Evolutionary conservation across 2,888 invertebrate species (phyloP).

Genomic region (Panzeria rudis): DNA sequence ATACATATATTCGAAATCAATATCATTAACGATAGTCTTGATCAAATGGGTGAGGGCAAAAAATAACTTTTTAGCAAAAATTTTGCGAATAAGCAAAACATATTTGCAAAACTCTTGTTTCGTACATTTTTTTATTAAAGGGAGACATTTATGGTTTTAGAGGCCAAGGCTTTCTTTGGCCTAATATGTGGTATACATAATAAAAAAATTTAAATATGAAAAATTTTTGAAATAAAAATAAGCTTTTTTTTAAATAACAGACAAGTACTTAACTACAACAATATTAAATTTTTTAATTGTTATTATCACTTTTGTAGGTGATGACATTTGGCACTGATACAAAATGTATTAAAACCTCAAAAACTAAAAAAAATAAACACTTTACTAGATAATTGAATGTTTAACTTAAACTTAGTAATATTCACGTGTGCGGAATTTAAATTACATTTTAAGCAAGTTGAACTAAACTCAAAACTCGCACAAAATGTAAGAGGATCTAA

Average conservation of each 20-base stretch:
- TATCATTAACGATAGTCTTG: too few species aligned
- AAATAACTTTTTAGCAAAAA: too few species aligned
- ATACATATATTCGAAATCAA: too few species aligned
- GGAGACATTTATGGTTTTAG: slow-evolving; percentile 73
- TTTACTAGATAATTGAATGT: slow-evolving; percentile 26
- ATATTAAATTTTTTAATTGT: slow-evolving; percentile 15
- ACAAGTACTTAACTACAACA: slow-evolving; percentile 9
- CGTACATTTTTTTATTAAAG: slow-evolving; percentile 9
- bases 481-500: slow-evolving; percentile 1
- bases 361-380: slow-evolving; percentile 6
- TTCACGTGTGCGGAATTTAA: slow-evolving; percentile 51
- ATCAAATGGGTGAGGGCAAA: too few species aligned
- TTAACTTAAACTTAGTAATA: slow-evolving; percentile 39
- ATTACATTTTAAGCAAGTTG: slow-evolving; percentile 13
- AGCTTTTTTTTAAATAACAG: slow-evolving; percentile 11
- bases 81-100: too few species aligned
- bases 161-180: slow-evolving; percentile 76
- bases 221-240: slow-evolving; percentile 19
- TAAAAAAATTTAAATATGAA: neutral
- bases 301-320: slow-evolving; percentile 56
- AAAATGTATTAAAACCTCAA: slow-evolving; percentile 25
- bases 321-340: slow-evolving; percentile 66
- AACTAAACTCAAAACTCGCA: slow-evolving; percentile 11
- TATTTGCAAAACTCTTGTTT: neutral
- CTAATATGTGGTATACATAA: neutral